These are phyloP conservation scores for Campylorhamphus procurvoides DNA, from an alignment of 2,113 vertebrate species.

Conservation along the genomic window DNA sequence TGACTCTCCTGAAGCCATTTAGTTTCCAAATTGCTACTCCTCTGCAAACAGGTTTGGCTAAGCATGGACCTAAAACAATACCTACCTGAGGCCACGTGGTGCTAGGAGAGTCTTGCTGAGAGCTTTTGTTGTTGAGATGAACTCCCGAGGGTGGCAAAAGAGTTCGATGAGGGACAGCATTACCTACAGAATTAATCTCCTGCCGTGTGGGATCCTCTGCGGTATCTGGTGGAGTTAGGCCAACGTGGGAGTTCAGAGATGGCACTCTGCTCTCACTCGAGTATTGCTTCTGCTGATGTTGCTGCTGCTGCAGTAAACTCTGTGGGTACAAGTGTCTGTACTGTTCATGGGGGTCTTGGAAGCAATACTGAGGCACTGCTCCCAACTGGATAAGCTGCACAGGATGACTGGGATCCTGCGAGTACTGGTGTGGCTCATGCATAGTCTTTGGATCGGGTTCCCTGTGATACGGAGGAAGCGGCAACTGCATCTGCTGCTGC, in stretches of 20 bases:
- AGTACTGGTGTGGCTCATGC: slow-evolving; percentile 73
- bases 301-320: slow-evolving; percentile 71
- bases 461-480: slow-evolving; percentile 75
- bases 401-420: slow-evolving; percentile 75
- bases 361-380: slow-evolving; percentile 80
- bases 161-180: slow-evolving; percentile 64
- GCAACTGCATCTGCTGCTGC: slow-evolving; percentile 74
- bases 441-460: slow-evolving; percentile 71
- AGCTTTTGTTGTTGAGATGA: slow-evolving; percentile 74
- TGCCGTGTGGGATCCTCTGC: slow-evolving; percentile 43
- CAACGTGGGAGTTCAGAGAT: slow-evolving; percentile 66
- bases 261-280: slow-evolving; percentile 59
- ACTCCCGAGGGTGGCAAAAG: slow-evolving; percentile 60
- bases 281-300: slow-evolving; percentile 74
- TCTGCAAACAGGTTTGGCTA: neutral
- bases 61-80: neutral
- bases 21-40: neutral
- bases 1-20: fast-evolving
- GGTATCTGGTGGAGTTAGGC: slow-evolving; percentile 66
- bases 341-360: slow-evolving; percentile 77
- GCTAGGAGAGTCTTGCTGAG: slow-evolving; percentile 74
- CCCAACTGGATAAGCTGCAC: slow-evolving; percentile 82
- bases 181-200: slow-evolving; percentile 62
- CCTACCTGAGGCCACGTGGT: slow-evolving; percentile 77
- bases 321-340: slow-evolving; percentile 77